Base-by-base conservation (phyloP, 2,888 invertebrate genomes). In the Girardia tigrina region DNA sequence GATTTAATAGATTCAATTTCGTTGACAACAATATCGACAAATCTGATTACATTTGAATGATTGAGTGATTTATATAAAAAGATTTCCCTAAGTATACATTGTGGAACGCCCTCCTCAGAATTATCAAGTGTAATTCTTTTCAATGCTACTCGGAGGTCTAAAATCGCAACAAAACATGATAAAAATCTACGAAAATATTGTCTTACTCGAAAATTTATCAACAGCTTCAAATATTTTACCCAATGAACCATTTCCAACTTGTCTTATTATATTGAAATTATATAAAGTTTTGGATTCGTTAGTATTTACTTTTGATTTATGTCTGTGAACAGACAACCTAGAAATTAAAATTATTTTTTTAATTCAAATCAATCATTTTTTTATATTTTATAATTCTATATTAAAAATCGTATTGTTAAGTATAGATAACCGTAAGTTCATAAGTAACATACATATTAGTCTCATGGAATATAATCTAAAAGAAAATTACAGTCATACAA, bases 221-320 rank as follows among this genome's bases (percentile, higher is more conserved):
- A 56, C 56, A n/a, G 56, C 56, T 56, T 56, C 56, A 56, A 56
- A 56, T 12, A 56, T 56, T 56, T 56, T 56, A 6, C 56, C 56
- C n/a, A 56, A 56, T 20, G 56, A 56, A 12, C 56, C 56, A 4
- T 20, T n/a, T 12, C 56, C 56, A n/a, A 56, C n/a, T 56, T 12
- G 20, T 12, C 56, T n/a, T 12, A 56, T 56, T n/a, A 56, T 12
- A 56, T 56, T 56, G 56, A 56, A 56, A 56, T 56, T 56, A 56
- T 56, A 56, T 23, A 56, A n/a, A 56, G 56, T 20, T 56, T 56
- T 56, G 6, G 56, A 8, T 56, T 56, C 56, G 23, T 56, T 56
- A 6, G 23, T 56, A n/a, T n/a, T n/a, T 16, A 23, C n/a, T n/a
- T 56, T 56, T 8, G n/a, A 12, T 56, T 56, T 56, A 8, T 56